A percentile compares a stretch with the other conserved stretches of the same genome.
Conservation (phyloP, 2,797 vertebrate genomes). For the Australoheros facetus region DNA sequence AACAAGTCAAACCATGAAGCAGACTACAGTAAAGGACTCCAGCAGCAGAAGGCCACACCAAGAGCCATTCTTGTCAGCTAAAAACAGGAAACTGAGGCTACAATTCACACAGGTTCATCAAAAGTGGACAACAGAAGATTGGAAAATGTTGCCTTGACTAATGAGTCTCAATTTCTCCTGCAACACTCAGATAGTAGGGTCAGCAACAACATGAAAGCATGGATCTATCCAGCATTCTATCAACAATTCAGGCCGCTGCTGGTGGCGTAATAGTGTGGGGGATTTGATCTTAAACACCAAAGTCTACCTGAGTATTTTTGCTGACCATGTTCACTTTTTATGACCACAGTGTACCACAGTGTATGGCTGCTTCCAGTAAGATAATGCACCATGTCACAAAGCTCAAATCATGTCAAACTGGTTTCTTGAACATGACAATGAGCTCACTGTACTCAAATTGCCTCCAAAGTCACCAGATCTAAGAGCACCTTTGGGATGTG, state of each 20-base stretch:
- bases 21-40: too few relatives aligned
- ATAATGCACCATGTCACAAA: neutral
- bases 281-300: neutral
- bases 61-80: neutral
- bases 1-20: too few relatives aligned
- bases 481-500: neutral
- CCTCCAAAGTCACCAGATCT: neutral
- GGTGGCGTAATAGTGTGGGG: neutral
- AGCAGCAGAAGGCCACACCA: too few relatives aligned
- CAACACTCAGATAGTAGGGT: neutral
- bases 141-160: neutral
- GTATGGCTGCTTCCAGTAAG: neutral
- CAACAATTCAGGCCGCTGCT: neutral
- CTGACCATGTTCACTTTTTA: too few relatives aligned
- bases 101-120: neutral
- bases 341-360: neutral
- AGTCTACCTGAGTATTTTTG: too few relatives aligned
- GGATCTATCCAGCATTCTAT: neutral
- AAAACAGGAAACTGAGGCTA: neutral
- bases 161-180: neutral
- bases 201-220: neutral
- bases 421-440: neutral
- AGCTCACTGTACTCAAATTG: neutral
- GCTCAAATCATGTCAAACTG: neutral
- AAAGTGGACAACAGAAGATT: neutral